Base-by-base conservation (phyloP, 2,113 vertebrate genomes). In the chimpanzee (Pan troglodytes) region DNA sequence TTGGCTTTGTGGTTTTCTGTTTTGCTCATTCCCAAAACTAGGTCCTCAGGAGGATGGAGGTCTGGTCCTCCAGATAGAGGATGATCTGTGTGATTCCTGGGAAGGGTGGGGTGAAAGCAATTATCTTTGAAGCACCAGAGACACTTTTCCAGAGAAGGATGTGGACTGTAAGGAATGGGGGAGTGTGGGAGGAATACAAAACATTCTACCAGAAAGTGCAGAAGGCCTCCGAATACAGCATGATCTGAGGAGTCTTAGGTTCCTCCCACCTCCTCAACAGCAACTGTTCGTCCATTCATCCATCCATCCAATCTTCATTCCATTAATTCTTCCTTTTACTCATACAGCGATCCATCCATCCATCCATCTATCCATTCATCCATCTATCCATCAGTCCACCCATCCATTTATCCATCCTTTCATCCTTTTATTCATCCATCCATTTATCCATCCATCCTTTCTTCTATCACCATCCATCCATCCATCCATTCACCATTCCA, bases 221-320 rank as follows among this genome's bases (percentile, higher is more conserved):
- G 22, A 1, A 1, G 3, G 40, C 23, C n/a, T 45, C 67, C 1
- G 5, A 7, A 17, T 3, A 52, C 48, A 48, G 7, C 0, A 0
- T 4, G 8, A 23, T 27, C 40, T 18, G 32, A 32, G 30, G 48
- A 40, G 6, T 43, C 45, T 43, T 20, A 25, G 25, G 64, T 16
- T 79, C n/a, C 80, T n/a, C 7, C 8, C 59, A 35, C 8, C 20
- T 0, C 12, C 35, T 78, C 45, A 38, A 2, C 13, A 38, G 22
- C 84, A n/a, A 8, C 57, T 10, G 1, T 23, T 52, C 80, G 57
- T 27, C 55, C 22, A 20, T 18, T 25, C 17, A 48, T 20, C 73
- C 22, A 14, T 55, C 4, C 48, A 9, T 6, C 76, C 7, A 7
- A 1, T 12, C 22, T 25, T 35, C 43, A 7, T 20, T 7, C 25